Percentiles rank a stretch among this genome's conserved stretches.
phyloP scores from a whole-genome alignment of 2,113 vertebrate genomes.

The Datnioides undecimradiatus region DNA sequence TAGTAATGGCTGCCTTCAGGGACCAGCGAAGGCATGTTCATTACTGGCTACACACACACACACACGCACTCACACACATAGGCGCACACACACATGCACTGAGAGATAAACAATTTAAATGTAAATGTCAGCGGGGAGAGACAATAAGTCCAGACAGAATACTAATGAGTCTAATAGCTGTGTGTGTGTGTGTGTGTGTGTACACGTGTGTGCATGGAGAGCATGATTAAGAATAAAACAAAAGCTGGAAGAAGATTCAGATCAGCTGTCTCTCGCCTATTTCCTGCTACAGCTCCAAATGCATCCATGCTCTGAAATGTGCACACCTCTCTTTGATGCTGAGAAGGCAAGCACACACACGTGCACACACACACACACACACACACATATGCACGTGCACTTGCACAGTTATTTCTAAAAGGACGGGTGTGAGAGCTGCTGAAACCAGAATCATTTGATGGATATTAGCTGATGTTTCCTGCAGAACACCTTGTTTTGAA shows the following conservation, averaged over 20 bases:
- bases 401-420: neutral
- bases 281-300: neutral
- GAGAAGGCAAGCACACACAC: neutral
- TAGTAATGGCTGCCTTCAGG: slow-evolving; percentile 69
- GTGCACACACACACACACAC: slow-evolving; percentile 1
- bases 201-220: slow-evolving; percentile 10
- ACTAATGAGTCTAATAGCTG: slow-evolving; percentile 73
- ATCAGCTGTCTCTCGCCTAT: slow-evolving; percentile 6
- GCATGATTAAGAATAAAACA: slow-evolving; percentile 36
- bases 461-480: neutral
- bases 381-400: neutral
- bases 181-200: slow-evolving; percentile 39
- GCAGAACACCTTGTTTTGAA: too few relatives aligned
- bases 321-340: neutral
- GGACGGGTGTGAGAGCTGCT: neutral
- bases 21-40: slow-evolving; percentile 67
- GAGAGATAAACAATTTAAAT: slow-evolving; percentile 84
- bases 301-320: neutral
- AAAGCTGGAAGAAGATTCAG: slow-evolving; percentile 11
- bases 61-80: slow-evolving; percentile 19
- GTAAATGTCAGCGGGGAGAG: slow-evolving; percentile 82
- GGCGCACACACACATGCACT: neutral
- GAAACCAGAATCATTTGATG: neutral
- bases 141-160: slow-evolving; percentile 82
- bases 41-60: slow-evolving; percentile 35